Evolutionary conservation across 2,113 vertebrate genomes (phyloP), one percentile per base, ranked within the genome.

Genomic region (Malaclemys terrapin): DNA sequence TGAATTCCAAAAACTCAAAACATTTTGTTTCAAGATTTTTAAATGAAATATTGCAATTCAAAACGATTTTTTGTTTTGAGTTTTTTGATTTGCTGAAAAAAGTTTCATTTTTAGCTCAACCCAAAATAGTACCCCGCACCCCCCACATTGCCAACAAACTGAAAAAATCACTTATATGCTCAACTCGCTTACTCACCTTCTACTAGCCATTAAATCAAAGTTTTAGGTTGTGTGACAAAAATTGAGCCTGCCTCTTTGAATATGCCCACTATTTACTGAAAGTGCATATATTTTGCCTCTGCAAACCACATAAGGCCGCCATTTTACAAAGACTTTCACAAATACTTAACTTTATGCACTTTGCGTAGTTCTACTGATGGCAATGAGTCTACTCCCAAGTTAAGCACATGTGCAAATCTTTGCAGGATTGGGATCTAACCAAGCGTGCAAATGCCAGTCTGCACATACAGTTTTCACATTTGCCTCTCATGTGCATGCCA

Each of bases 191-290:
- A 38, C 65, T 38, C n/a, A 38, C 17, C n/a, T 75, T 75, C 22
- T 24, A 24, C 2, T 1, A 1, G 53, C 2, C 25, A 16, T 57
- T 76, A 13, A 6, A 45, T 45, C 42, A 45, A 45, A 24, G 8
- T 27, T 93, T 90, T 35, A n/a, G 88, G 87, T 75, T 62, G 14
- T 24, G 27, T 10, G 38, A 57, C 14, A n/a, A 54, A 17, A 45
- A n/a, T 38, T 38, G 49, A 47, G 86, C 82, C 57, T 87, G 11
- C 31, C 16, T 52, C 10, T 8, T 31, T 79, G 24, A 87, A 27
- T 0, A 0, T 57, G 22, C 42, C 87, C 10, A 20, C 1, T 79
- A 80, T 65, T 45, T 76, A 45, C 12, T 76, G 22, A 12, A 45
- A 42, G 10, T 45, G 24, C 22, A 45, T 12, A 10, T 76, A 76